Conservation (phyloP, 2,888 invertebrate genomes). For the Conchocele bisecta region DNA sequence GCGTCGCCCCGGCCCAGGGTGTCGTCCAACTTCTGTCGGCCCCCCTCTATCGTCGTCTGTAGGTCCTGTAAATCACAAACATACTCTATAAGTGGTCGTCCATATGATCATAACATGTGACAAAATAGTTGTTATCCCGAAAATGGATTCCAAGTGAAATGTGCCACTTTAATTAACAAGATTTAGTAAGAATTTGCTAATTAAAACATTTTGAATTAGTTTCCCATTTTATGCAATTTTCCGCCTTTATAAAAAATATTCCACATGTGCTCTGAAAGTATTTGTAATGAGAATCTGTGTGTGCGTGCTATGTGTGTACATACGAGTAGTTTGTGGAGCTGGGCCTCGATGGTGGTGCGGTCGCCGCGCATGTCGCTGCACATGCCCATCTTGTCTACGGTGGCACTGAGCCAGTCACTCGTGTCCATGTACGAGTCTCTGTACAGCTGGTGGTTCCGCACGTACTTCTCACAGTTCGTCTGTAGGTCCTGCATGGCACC, state of each 20-base stretch:
- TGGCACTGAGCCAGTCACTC: conserved; percentile 91
- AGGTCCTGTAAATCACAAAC: too few species aligned
- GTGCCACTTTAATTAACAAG: too few species aligned
- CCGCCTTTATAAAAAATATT: too few species aligned
- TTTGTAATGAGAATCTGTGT: not conserved
- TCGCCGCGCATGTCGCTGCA: conserved; percentile 77
- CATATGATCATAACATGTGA: too few species aligned
- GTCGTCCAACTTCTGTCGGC: conserved; percentile 90
- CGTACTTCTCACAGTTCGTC: conserved; percentile 87
- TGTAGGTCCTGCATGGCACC: conserved; percentile 65
- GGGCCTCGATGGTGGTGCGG: conserved; percentile 74
- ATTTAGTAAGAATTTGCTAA: too few species aligned
- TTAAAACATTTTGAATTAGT: too few species aligned
- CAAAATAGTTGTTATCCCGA: too few species aligned
- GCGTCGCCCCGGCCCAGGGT: conserved; percentile 89
- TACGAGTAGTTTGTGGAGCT: conserved; percentile 75
- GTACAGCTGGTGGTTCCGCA: conserved; percentile 93
- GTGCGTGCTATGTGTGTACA: not conserved
- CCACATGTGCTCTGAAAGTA: not conserved
- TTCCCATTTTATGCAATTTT: too few species aligned
- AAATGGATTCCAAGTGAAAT: too few species aligned
- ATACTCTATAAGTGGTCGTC: too few species aligned
- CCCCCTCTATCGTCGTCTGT: conserved; percentile 90
- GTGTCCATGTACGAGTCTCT: conserved; percentile 92
- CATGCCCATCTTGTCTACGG: conserved; percentile 86